Percentiles rank a stretch among this genome's conserved stretches.
These are phyloP conservation scores for Paracanthobrama guichenoti DNA, from an alignment of 2,113 vertebrate species.

Conservation along the genomic window DNA sequence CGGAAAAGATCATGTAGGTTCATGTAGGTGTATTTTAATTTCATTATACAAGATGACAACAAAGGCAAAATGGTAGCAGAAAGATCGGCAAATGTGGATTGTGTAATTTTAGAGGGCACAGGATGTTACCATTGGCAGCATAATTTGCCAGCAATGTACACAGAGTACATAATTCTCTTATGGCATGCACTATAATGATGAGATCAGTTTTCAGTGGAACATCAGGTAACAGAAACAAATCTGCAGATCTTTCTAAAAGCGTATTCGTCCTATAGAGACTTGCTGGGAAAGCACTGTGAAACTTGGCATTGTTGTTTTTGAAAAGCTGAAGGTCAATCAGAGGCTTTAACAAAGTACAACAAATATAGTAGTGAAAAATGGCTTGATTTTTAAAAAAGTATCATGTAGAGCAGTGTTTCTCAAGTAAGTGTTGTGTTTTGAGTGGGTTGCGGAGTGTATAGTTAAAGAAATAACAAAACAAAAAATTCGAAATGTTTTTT, in stretches of 20 bases:
- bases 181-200: background rate
- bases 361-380: background rate
- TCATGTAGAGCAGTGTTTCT: background rate
- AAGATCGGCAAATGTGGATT: background rate
- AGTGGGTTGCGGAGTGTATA: too few species aligned
- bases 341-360: background rate
- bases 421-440: too few species aligned
- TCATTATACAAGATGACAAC: background rate
- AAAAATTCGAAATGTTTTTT: too few species aligned
- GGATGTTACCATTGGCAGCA: background rate
- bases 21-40: background rate
- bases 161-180: background rate
- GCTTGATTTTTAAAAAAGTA: background rate
- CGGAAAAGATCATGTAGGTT: background rate
- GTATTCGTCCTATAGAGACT: background rate
- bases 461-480: too few species aligned
- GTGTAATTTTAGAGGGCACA: constrained; percentile 4
- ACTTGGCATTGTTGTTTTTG: background rate
- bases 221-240: background rate
- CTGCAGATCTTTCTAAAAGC: background rate
- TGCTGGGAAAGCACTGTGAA: background rate
- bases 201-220: background rate
- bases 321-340: constrained; percentile 10
- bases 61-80: background rate
- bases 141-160: background rate